Evolutionary conservation across 2,113 vertebrate species (phyloP).

Genomic region (Odontesthes bonariensis): DNA sequence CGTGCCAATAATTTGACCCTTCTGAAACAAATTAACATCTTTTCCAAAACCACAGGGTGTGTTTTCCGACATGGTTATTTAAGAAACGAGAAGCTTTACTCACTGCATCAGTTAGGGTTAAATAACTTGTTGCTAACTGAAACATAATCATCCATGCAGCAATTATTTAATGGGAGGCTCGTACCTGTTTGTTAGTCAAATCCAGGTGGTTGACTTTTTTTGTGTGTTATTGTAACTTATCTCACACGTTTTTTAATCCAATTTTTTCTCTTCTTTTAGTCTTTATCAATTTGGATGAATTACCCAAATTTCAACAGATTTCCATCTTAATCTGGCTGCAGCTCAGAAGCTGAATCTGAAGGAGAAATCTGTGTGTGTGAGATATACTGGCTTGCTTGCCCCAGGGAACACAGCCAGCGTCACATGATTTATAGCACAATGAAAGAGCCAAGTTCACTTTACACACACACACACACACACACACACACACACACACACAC

Average conservation of each 20-base stretch:
- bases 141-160: too few relatives aligned
- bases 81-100: too few relatives aligned
- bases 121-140: too few relatives aligned
- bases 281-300: slow-evolving; percentile 20
- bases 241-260: neutral
- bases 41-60: too few relatives aligned
- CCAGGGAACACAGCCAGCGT: slow-evolving; percentile 48
- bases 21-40: too few relatives aligned
- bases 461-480: slow-evolving; percentile 17
- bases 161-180: too few relatives aligned
- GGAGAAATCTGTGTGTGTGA: slow-evolving; percentile 30
- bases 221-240: neutral
- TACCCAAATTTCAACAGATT: slow-evolving; percentile 17
- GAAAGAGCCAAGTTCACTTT: slow-evolving; percentile 60
- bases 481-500: slow-evolving; percentile 8
- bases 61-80: too few relatives aligned
- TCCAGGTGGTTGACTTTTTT: too few relatives aligned
- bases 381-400: slow-evolving; percentile 36
- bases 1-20: too few relatives aligned
- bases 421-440: slow-evolving; percentile 63
- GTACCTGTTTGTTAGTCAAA: too few relatives aligned
- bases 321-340: slow-evolving; percentile 1
- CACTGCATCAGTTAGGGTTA: too few relatives aligned
- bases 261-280: neutral
- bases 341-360: slow-evolving; percentile 23